These are phyloP conservation scores for Alexandromys oeconomus DNA, from an alignment of 2,797 vertebrate species.

Conservation along the genomic window DNA sequence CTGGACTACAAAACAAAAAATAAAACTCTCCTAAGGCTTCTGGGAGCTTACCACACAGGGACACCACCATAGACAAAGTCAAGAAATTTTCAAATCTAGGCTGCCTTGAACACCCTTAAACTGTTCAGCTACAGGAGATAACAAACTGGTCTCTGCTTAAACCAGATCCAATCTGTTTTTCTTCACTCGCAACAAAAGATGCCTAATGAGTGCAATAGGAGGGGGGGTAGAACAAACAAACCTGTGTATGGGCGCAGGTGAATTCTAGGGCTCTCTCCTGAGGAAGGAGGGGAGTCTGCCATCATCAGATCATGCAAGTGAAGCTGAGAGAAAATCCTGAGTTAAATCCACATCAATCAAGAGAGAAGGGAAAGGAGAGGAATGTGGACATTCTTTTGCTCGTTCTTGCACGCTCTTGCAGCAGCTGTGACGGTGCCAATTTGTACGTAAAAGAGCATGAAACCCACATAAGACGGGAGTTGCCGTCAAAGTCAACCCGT, in stretches of 20 bases:
- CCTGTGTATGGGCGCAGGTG: accelerated
- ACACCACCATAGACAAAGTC: neutral
- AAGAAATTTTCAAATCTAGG: neutral
- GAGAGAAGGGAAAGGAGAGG: neutral
- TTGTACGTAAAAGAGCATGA: conserved; percentile 66
- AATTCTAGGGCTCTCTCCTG: neutral
- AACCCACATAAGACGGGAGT: neutral
- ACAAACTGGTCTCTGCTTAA: neutral
- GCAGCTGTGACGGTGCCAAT: conserved; percentile 57
- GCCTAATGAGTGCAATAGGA: neutral
- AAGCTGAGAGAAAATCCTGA: conserved; percentile 13
- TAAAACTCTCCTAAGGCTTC: neutral
- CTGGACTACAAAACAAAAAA: neutral
- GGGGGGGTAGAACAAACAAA: neutral
- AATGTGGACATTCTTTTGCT: conserved; percentile 47
- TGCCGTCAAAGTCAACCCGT: neutral
- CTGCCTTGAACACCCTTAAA: neutral
- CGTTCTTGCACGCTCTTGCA: neutral
- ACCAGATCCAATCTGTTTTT: neutral
- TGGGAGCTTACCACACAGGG: neutral
- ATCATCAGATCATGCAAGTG: neutral
- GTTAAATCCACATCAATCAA: conserved; percentile 25
- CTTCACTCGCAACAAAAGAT: neutral
- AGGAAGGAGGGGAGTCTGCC: neutral
- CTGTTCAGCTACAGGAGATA: too few relatives aligned